These are phyloP conservation scores for Distichodus sexfasciatus DNA, from an alignment of 2,797 vertebrate species.

Conservation along the genomic window DNA sequence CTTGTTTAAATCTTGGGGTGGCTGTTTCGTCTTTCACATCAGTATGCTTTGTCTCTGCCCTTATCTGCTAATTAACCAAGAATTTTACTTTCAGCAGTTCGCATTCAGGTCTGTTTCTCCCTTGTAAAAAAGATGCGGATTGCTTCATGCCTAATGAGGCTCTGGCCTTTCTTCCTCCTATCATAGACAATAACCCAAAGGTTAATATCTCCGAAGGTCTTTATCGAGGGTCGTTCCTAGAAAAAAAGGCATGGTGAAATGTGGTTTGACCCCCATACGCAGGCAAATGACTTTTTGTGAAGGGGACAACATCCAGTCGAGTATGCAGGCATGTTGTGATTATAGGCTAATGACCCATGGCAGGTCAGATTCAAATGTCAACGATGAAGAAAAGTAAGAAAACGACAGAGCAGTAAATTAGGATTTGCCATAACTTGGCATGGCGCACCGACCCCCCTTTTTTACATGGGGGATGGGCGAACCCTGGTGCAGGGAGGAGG, in stretches of 20 bases:
- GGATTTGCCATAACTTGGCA: neutral
- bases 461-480: neutral
- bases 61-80: conserved; percentile 17
- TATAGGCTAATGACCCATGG: conserved; percentile 51
- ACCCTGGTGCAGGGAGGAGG: neutral
- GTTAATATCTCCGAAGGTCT: conserved; percentile 41
- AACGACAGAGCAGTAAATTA: conserved; percentile 44
- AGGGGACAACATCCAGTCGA: conserved; percentile 16
- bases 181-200: conserved; percentile 47
- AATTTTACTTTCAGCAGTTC: conserved; percentile 34
- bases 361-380: conserved; percentile 56
- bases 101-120: conserved; percentile 31
- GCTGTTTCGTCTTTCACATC: neutral
- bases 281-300: neutral
- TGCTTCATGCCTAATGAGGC: conserved; percentile 24
- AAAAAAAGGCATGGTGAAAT: conserved; percentile 23
- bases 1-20: conserved; percentile 30
- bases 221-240: conserved; percentile 22
- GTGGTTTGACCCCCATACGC: conserved; percentile 10
- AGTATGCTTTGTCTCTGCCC: neutral
- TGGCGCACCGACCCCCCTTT: conserved; percentile 2
- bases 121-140: conserved; percentile 35
- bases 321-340: conserved; percentile 36
- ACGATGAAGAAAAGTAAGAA: conserved; percentile 27
- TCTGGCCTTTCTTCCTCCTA: conserved; percentile 27